Conservation (phyloP, 2,888 invertebrate genomes). For the Drosophila vallismaia region DNA sequence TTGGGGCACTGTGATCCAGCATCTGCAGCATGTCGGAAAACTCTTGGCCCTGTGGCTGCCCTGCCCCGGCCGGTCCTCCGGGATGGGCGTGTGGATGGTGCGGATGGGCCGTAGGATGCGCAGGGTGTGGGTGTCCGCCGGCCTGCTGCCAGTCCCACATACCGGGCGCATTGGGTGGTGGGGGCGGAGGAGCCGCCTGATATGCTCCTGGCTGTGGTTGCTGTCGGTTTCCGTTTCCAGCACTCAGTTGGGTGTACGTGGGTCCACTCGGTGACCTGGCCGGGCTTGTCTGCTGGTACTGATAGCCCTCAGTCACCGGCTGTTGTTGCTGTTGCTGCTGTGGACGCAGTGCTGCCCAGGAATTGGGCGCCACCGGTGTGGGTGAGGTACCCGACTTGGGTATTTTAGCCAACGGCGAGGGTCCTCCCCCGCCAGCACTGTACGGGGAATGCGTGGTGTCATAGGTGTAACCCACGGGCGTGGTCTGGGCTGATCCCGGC, state of each 20-base stretch:
- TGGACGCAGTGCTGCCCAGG: constrained; percentile 80
- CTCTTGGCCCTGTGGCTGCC: constrained; percentile 89
- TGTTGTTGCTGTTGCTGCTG: constrained; percentile 84
- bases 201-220: constrained; percentile 84
- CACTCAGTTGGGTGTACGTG: constrained; percentile 91
- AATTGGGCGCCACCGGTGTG: constrained; percentile 85
- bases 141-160: constrained; percentile 92
- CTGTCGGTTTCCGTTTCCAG: constrained; percentile 86
- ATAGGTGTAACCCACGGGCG: constrained; percentile 87
- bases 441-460: constrained; percentile 90
- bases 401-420: constrained; percentile 88
- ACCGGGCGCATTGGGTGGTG: constrained; percentile 84
- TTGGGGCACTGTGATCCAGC: constrained; percentile 92
- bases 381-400: constrained; percentile 89
- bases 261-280: constrained; percentile 93
- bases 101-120: constrained; percentile 64
- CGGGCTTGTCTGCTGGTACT: constrained; percentile 90
- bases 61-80: constrained; percentile 84
- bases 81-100: constrained; percentile 81
- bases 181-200: constrained; percentile 79
- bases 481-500: constrained; percentile 88
- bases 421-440: constrained; percentile 84
- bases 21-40: constrained; percentile 97
- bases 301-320: constrained; percentile 89
- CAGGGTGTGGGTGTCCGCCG: constrained; percentile 83